Evolutionary conservation across 1,140 invertebrate species (phyloP).

Genomic region (Leguminivora glycinivorella): DNA sequence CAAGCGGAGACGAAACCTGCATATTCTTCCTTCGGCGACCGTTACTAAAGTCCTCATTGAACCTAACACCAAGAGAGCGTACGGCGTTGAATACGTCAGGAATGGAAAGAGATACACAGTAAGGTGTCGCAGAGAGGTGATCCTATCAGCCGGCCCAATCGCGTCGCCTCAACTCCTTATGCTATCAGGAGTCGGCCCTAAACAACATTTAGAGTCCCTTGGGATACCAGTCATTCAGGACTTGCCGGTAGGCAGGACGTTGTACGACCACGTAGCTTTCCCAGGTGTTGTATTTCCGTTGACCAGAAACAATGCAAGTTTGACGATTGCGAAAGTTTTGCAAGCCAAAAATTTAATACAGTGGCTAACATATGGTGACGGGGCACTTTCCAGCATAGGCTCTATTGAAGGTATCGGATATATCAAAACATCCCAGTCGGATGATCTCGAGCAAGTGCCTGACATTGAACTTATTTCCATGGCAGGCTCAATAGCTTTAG

Average conservation of each 20-base stretch:
- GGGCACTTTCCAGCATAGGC: slow-evolving; percentile 75
- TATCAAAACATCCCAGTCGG: slow-evolving; percentile 77
- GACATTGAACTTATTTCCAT: slow-evolving; percentile 81
- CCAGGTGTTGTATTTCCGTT: slow-evolving; percentile 82
- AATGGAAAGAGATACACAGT: slow-evolving; percentile 71
- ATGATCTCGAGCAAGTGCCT: slow-evolving; percentile 71
- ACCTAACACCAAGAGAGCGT: slow-evolving; percentile 80
- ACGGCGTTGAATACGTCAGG: slow-evolving; percentile 83
- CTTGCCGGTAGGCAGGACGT: slow-evolving; percentile 83
- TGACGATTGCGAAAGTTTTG: slow-evolving; percentile 75
- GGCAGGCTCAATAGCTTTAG: slow-evolving; percentile 64
- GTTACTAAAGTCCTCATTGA: slow-evolving; percentile 84
- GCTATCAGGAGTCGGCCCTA: slow-evolving; percentile 90
- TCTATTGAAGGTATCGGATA: slow-evolving; percentile 80
- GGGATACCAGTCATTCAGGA: slow-evolving; percentile 84
- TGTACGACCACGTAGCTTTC: slow-evolving; percentile 88
- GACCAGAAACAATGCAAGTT: slow-evolving; percentile 74
- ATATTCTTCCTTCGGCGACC: slow-evolving; percentile 80
- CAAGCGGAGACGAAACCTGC: slow-evolving; percentile 83
- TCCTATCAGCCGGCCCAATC: slow-evolving; percentile 86
- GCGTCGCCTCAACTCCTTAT: slow-evolving; percentile 90
- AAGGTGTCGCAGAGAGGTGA: slow-evolving; percentile 83
- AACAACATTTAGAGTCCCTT: slow-evolving; percentile 82
- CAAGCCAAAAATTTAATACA: slow-evolving; percentile 76
- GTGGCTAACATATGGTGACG: slow-evolving; percentile 78